Evolutionary conservation across 2,888 invertebrate genomes (phyloP).

Genomic region (Stenodera caucasica): DNA sequence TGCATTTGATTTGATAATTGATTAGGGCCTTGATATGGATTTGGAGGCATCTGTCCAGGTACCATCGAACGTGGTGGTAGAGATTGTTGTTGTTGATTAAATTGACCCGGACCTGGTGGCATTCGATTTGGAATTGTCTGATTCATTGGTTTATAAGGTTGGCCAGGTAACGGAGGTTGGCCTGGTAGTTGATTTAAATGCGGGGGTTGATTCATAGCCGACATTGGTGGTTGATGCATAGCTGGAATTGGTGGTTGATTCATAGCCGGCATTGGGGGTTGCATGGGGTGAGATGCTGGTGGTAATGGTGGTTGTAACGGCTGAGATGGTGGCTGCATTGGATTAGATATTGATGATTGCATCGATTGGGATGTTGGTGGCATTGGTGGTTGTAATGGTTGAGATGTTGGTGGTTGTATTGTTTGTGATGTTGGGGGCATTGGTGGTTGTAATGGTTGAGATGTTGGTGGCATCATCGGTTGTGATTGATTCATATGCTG

Average conservation of each 20-base stretch:
- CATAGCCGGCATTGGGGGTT: conserved; percentile 19
- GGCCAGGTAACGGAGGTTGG: conserved; percentile 17
- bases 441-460: neutral
- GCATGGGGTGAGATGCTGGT: conserved; percentile 1
- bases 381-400: neutral
- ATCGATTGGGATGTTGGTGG: neutral
- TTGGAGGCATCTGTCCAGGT: conserved; percentile 32
- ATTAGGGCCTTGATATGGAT: conserved; percentile 31
- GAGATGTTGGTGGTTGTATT: neutral
- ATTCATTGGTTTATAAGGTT: conserved; percentile 5
- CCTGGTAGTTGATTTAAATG: no score
- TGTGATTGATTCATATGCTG: no score
- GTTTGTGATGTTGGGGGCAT: neutral
- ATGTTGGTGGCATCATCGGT: conserved; percentile 3
- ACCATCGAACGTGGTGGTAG: conserved; percentile 17
- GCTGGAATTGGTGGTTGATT: conserved; percentile 20
- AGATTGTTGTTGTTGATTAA: conserved; percentile 12
- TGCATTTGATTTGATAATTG: conserved; percentile 54
- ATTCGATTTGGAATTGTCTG: conserved; percentile 14
- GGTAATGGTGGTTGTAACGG: conserved; percentile 23
- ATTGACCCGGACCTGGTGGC: conserved; percentile 11
- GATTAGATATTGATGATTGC: conserved; percentile 13
- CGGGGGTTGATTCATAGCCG: conserved; percentile 16
- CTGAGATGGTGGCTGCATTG: conserved; percentile 14
- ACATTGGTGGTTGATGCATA: neutral